These are phyloP conservation scores for Prunella fulvescens DNA, from an alignment of 2,113 vertebrate species.

Conservation along the genomic window DNA sequence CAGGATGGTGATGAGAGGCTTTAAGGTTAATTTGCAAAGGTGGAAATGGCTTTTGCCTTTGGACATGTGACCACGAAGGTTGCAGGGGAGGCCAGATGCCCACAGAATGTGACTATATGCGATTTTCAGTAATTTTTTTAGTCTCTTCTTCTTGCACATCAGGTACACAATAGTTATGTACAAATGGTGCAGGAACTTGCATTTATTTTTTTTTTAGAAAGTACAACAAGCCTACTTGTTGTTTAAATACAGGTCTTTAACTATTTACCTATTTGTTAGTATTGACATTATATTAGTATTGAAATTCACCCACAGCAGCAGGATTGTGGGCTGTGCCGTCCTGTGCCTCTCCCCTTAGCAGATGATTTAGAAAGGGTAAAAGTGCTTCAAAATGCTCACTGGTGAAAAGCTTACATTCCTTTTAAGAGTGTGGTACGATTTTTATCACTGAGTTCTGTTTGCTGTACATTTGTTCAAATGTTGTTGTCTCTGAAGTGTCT, in stretches of 20 bases:
- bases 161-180: accelerated
- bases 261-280: neutral
- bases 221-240: neutral
- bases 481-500: accelerated
- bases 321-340: accelerated
- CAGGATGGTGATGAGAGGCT: accelerated
- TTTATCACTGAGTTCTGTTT: neutral
- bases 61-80: accelerated
- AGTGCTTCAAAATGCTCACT: neutral
- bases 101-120: accelerated
- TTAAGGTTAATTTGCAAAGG: neutral
- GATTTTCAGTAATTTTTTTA: neutral
- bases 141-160: neutral
- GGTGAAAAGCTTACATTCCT: neutral
- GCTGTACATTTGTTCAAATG: neutral
- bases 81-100: neutral
- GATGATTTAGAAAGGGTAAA: neutral
- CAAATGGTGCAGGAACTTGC: neutral
- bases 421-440: neutral
- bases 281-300: neutral
- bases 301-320: accelerated
- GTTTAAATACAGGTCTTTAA: neutral
- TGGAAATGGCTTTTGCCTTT: neutral
- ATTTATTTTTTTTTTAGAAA: neutral
- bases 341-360: neutral